These are phyloP conservation scores for Microctonus hyperodae DNA, from an alignment of 2,888 invertebrate genomes.

Conservation along the genomic window DNA sequence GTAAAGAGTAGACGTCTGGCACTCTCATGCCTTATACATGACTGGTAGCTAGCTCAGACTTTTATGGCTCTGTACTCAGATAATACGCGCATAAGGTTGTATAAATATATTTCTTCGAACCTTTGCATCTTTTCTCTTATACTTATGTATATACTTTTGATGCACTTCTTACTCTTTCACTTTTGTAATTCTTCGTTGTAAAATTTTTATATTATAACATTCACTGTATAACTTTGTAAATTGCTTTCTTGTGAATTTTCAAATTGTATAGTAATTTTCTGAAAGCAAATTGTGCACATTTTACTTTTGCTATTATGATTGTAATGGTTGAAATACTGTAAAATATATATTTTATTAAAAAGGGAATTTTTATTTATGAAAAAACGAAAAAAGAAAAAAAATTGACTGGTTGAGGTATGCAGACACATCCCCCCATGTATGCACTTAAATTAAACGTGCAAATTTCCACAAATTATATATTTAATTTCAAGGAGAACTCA, in stretches of 20 bases:
- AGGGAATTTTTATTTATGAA: not conserved
- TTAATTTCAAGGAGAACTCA: too few species aligned
- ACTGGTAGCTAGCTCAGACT: constrained; percentile 49
- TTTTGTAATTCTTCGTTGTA: constrained; percentile 5
- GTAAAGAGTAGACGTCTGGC: not conserved
- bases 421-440: too few species aligned
- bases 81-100: constrained; percentile 45
- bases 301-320: not conserved
- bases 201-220: constrained; percentile 4
- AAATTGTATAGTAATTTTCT: constrained; percentile 2
- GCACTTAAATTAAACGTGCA: too few species aligned
- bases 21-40: constrained; percentile 53
- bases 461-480: too few species aligned
- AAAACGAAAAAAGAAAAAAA: too few species aligned
- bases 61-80: constrained; percentile 43
- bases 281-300: not conserved
- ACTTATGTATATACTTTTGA: constrained; percentile 2
- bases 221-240: not conserved
- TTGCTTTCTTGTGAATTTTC: constrained; percentile 1
- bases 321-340: not conserved
- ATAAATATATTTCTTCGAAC: constrained; percentile 32
- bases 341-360: not conserved
- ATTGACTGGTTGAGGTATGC: too few species aligned
- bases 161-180: not conserved
- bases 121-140: constrained; percentile 6